phyloP scores from a whole-genome alignment of 2,113 vertebrate genomes.

The Caranx ignobilis region DNA sequence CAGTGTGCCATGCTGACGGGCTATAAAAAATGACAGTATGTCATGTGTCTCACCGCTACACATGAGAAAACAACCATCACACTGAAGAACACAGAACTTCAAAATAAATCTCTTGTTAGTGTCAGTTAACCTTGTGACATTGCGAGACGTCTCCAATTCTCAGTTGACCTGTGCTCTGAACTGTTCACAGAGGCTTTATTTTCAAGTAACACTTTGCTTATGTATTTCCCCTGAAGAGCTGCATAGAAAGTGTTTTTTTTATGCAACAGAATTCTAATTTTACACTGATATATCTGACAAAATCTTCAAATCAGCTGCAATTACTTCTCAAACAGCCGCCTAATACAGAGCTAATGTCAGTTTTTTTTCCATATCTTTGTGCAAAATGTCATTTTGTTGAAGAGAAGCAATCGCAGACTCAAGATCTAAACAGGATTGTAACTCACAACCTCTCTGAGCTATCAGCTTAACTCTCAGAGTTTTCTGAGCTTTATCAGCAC shows the following conservation, averaged over 20 bases:
- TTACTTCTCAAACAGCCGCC: neutral
- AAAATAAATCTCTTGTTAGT: conserved; percentile 49
- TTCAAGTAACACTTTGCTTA: neutral
- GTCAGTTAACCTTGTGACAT: conserved; percentile 46
- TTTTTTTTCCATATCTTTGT: neutral
- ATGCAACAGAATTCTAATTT: too few relatives aligned
- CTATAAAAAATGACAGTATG: conserved; percentile 35
- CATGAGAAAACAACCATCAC: conserved; percentile 22
- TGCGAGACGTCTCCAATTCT: conserved; percentile 18
- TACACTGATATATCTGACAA: neutral
- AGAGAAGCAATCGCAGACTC: conserved; percentile 8
- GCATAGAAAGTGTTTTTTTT: neutral
- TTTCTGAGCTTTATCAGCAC: neutral
- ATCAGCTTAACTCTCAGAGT: conserved; percentile 8
- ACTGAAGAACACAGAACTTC: conserved; percentile 35
- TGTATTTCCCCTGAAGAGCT: neutral
- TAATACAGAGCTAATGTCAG: neutral
- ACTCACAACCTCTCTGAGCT: conserved; percentile 12
- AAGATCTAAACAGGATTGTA: conserved; percentile 9
- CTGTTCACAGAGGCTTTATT: conserved; percentile 7
- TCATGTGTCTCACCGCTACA: conserved; percentile 15
- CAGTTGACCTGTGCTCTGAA: conserved; percentile 26
- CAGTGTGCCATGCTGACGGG: conserved; percentile 25
- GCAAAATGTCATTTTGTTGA: neutral
- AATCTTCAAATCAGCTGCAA: neutral